Percentiles rank a stretch among this genome's conserved stretches.
Conservation (phyloP, 1,140 invertebrate species). For the Drosophila kurseongensis region DNA sequence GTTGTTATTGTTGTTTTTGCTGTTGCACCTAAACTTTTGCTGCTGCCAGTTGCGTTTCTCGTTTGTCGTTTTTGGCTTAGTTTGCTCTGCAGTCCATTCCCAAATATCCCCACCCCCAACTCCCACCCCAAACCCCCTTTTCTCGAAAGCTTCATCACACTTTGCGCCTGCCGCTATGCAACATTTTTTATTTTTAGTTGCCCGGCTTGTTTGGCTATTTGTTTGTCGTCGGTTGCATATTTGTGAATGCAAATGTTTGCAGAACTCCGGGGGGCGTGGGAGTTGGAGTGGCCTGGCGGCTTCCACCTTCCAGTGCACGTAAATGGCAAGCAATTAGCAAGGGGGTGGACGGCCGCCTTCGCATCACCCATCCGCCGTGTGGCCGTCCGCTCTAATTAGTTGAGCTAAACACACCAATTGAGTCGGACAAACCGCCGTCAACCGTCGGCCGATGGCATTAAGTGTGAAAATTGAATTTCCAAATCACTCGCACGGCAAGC, state of each 20-base stretch:
- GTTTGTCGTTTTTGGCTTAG: slow-evolving; percentile 51
- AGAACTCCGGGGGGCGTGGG: slow-evolving; percentile 33
- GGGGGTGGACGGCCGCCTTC: slow-evolving; percentile 3
- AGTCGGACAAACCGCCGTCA: slow-evolving; percentile 59
- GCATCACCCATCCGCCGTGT: slow-evolving; percentile 35
- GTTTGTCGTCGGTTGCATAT: slow-evolving; percentile 73
- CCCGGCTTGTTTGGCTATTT: slow-evolving; percentile 48
- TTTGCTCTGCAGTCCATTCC: slow-evolving; percentile 61
- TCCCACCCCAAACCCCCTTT: not conserved
- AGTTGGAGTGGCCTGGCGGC: slow-evolving; percentile 9
- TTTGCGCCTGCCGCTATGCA: slow-evolving; percentile 66
- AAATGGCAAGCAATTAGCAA: slow-evolving; percentile 78
- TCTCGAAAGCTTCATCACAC: slow-evolving; percentile 23
- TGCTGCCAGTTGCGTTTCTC: slow-evolving; percentile 54
- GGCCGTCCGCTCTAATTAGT: slow-evolving; percentile 71
- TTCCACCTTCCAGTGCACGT: slow-evolving; percentile 59
- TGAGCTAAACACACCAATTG: slow-evolving; percentile 72
- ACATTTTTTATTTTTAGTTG: slow-evolving; percentile 55
- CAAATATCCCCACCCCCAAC: slow-evolving; percentile 25
- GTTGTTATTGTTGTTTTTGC: slow-evolving; percentile 67
- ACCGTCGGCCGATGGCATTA: slow-evolving; percentile 66
- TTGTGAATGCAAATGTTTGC: slow-evolving; percentile 76
- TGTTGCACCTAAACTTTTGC: slow-evolving; percentile 76
- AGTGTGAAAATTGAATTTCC: slow-evolving; percentile 81
- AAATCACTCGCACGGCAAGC: slow-evolving; percentile 71